Evolutionary conservation across 2,888 invertebrate genomes (phyloP), one percentile per base, ranked within the genome.

Genomic region (Scaptomyza tumidula): DNA sequence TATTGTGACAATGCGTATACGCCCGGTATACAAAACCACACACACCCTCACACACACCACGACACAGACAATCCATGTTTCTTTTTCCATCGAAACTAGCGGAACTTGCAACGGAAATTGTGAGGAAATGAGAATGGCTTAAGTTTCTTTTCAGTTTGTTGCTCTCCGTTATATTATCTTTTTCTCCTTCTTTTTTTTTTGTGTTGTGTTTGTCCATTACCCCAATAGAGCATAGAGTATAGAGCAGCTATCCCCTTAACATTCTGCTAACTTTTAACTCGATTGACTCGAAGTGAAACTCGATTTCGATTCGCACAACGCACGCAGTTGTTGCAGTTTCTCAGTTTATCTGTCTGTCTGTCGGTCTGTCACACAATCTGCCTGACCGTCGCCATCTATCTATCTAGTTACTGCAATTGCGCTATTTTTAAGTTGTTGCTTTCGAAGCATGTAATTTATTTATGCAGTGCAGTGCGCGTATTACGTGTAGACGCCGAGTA

Each of bases 51-150:
- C 39, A 35, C 65, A 19, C 24, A 53, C 41, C 41, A 33, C 41
- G 6, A 39, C 39, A 10, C 16, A 16, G 16, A 59, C 44, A 52
- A 52, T 11, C 46, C 37, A 29, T 49, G 48, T 43, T n/a, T 39
- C 31, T n/a, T 29, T 37, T 24, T 45, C 10, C n/a, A 10, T 19
- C 43, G 50, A n/a, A 10, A 50, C 50, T 41, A 24, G 50, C 71
- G 58, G 64, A 68, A 68, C 68, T 68, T 49, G 67, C 69, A 70
- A 65, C 86, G 84, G 83, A 84, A 86, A 84, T 84, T 77, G 78
- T 63, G 48, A 77, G 83, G 83, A 84, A 84, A 84, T 86, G 85
- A 84, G 69, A 77, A 84, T 73, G 86, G 78, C 70, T 83, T 71
- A 64, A 74, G 73, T 78, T 78, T 61, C 54, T 55, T 41, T 27